Base-by-base conservation (phyloP, 2,113 vertebrate species). In the Acrocephalus kingi region DNA sequence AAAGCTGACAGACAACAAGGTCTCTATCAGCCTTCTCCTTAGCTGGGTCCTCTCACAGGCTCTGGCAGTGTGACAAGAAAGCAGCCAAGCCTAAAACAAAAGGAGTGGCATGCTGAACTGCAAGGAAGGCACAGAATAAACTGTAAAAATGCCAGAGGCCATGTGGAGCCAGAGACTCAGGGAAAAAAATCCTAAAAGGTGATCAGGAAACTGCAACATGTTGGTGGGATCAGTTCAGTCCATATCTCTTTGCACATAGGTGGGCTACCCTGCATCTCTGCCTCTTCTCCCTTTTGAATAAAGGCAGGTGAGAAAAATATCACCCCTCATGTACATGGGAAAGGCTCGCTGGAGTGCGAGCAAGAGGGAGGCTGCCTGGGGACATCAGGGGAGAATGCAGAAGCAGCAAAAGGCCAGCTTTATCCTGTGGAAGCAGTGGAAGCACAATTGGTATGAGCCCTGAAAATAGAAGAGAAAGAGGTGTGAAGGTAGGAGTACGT, bases 161-260 rank as follows among this genome's bases (percentile, higher is more conserved):
- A 43, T 2, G 1, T 49, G n/a, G 24, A 80, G 46, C 45, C 6
- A 2, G 39, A 43, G 4, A 56, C n/a, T 37, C 14, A 20, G 37
- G 31, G 13, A 18, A 62, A 66, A 67, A 67, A 87, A 39, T 16
- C 25, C 39, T 55, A 28, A 71, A 27, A 30, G 18, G 52, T 49
- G 6, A 79, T 46, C 22, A 55, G 35, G 27, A 84, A 75, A 51
- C 30, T 62, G 68, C 22, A 58, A 54, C 17, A 5, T 6, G 4
- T 21, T 61, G 14, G 21, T 55, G 22, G n/a, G 23, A 66, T 41
- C 27, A 35, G 19, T 28, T 90, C 51, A 73, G 19, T 14, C 49
- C 0, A 1, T 11, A 46, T 14, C n/a, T 33, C 28, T 45, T 25
- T 58, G 46, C 33, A 62, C 2, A 1, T 3, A 33, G 2, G 4